A percentile compares a stretch with the other conserved stretches of the same genome.
Evolutionary conservation across 2,797 vertebrate species (phyloP).

Genomic region (Cyprinodon diabolis): DNA sequence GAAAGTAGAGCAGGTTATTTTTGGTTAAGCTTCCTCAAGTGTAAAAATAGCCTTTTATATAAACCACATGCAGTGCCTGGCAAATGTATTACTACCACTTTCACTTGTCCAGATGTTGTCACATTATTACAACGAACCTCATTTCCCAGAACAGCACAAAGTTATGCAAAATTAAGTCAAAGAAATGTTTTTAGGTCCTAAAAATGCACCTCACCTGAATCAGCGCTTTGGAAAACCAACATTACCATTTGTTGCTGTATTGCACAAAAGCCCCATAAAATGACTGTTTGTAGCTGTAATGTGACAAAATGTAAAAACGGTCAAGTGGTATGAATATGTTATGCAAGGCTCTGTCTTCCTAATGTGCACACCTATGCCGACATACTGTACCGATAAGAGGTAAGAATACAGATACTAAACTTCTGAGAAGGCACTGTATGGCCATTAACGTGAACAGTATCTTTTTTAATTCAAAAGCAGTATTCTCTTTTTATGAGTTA

Average conservation of each 20-base stretch:
- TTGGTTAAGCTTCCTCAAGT: constrained; percentile 36
- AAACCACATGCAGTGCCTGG: constrained; percentile 11
- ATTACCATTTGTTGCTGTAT: too few relatives aligned
- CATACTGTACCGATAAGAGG: not conserved
- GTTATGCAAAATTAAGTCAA: too few relatives aligned
- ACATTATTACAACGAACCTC: not conserved
- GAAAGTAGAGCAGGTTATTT: constrained; percentile 39
- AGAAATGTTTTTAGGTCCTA: too few relatives aligned
- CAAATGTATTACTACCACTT: not conserved
- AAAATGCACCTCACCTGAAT: too few relatives aligned
- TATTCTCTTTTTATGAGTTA: constrained; percentile 35
- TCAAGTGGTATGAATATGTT: not conserved
- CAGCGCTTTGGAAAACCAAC: too few relatives aligned
- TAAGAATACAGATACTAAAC: constrained; percentile 19
- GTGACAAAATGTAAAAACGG: not conserved
- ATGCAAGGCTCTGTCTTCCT: constrained; percentile 10
- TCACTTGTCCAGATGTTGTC: not conserved
- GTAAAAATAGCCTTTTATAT: constrained; percentile 36
- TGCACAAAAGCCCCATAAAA: too few relatives aligned
- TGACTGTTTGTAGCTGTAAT: not conserved
- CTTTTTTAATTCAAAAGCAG: constrained; percentile 40
- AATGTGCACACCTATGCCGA: constrained; percentile 26
- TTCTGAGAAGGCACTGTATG: constrained; percentile 32
- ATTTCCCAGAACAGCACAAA: not conserved
- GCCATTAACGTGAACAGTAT: constrained; percentile 32